Evolutionary conservation across 2,113 vertebrate genomes (phyloP).

Genomic region (Rhabdornis inornatus): DNA sequence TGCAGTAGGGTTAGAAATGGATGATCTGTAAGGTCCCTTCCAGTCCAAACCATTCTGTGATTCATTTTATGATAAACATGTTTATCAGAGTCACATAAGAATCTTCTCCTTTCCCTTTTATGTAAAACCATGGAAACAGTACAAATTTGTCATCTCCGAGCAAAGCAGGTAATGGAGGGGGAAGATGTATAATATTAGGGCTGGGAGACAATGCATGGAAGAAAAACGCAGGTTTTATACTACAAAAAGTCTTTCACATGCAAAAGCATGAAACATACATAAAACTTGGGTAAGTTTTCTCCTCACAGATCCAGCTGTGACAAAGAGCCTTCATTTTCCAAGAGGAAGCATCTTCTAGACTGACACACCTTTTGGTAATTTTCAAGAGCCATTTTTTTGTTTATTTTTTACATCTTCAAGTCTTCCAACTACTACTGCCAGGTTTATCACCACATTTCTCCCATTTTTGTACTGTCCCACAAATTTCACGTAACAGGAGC

Average conservation of each 20-base stretch:
- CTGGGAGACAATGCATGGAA: not conserved
- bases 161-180: not conserved
- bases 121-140: not conserved
- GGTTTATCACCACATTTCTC: not conserved
- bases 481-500: not conserved
- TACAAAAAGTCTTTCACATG: not conserved
- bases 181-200: not conserved
- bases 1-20: not conserved
- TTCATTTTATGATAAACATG: not conserved
- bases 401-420: not conserved
- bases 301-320: not conserved
- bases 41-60: not conserved
- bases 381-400: not conserved
- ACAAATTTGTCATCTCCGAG: not conserved
- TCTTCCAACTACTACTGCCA: not conserved
- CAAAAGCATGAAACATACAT: not conserved
- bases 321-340: not conserved
- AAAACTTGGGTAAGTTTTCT: not conserved
- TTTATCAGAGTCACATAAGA: not conserved
- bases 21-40: not conserved
- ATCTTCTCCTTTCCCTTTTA: not conserved
- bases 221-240: not conserved
- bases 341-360: not conserved
- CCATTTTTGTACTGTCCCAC: not conserved
- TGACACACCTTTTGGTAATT: not conserved